phyloP scores from a whole-genome alignment of 2,797 vertebrate genomes.

The Scyliorhinus canicula region DNA sequence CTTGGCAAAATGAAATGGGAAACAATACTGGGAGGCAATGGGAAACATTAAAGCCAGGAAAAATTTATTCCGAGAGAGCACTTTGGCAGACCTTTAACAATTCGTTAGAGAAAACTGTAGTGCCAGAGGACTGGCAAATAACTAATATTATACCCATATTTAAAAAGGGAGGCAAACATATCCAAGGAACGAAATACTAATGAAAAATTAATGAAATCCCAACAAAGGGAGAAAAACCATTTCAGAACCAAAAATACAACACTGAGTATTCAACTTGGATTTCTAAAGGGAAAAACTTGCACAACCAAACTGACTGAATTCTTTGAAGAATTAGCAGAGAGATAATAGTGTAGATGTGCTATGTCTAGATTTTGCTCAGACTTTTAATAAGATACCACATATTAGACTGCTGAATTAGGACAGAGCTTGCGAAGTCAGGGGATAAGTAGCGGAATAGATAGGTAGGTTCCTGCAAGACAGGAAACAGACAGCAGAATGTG shows the following conservation, averaged over 20 bases:
- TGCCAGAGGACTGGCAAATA: background rate
- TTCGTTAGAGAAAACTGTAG: background rate
- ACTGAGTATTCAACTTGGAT: background rate
- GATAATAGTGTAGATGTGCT: background rate
- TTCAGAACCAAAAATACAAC: background rate
- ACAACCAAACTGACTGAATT: background rate
- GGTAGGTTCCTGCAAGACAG: background rate
- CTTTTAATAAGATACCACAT: background rate
- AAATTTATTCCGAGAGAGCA: background rate
- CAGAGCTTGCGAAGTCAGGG: background rate
- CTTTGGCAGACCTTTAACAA: background rate
- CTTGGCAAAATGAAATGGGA: background rate
- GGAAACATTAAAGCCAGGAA: background rate
- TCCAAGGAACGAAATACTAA: background rate
- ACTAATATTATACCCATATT: background rate
- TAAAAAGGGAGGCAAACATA: background rate
- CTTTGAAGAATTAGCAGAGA: background rate
- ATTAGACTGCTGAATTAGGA: background rate
- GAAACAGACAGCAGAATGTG: background rate
- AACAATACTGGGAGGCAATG: background rate
- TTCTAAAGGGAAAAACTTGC: background rate
- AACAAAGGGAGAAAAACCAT: background rate
- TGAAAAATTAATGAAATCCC: background rate
- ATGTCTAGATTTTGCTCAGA: background rate
- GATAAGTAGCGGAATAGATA: background rate